Evolutionary conservation across 2,113 vertebrate species (phyloP).

Genomic region (Tragulus kanchil): DNA sequence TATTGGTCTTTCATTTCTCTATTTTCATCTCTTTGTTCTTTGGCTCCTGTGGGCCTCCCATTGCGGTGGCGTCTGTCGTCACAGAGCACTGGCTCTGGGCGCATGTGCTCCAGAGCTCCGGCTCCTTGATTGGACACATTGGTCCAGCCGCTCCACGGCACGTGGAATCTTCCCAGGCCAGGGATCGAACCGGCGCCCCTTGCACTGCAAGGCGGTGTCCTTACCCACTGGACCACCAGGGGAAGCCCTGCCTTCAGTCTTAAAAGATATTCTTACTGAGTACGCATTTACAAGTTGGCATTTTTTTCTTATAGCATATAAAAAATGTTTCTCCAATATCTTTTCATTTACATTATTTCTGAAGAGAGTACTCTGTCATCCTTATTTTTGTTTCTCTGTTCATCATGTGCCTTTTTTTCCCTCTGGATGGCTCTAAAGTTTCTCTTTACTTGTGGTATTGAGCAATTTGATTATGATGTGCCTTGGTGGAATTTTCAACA

Average conservation of each 20-base stretch:
- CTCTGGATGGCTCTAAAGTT: background rate
- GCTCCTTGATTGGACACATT: too few species aligned
- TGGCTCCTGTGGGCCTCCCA: too few species aligned
- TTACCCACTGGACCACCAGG: too few species aligned
- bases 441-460: background rate
- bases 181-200: too few species aligned
- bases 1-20: too few species aligned
- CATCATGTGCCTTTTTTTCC: background rate
- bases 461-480: background rate
- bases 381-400: slow-evolving; percentile 26
- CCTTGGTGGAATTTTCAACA: background rate
- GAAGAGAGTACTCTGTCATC: background rate
- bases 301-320: background rate
- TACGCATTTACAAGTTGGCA: background rate
- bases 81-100: too few species aligned
- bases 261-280: background rate
- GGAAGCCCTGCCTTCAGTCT: background rate
- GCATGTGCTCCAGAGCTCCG: too few species aligned
- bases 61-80: too few species aligned
- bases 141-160: too few species aligned
- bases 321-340: background rate
- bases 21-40: too few species aligned
- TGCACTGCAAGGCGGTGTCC: too few species aligned
- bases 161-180: too few species aligned
- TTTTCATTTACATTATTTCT: background rate